These are phyloP conservation scores for Alligator mississippiensis DNA, from an alignment of 2,113 vertebrate species.

Conservation along the genomic window DNA sequence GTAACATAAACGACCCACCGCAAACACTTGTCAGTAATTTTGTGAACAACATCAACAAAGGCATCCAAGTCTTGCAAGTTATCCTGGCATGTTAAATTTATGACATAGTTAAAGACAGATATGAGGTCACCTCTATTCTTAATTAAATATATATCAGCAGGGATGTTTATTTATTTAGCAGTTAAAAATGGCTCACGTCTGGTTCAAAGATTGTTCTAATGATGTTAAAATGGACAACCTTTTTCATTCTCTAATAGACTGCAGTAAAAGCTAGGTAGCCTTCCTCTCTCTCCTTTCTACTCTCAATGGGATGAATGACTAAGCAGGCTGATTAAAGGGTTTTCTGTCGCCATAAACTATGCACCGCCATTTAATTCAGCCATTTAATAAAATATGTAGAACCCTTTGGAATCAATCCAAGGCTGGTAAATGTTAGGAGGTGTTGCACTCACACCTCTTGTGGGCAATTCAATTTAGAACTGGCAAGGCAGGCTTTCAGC, in stretches of 20 bases:
- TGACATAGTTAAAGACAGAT: background rate
- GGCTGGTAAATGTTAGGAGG: background rate
- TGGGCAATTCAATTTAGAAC: background rate
- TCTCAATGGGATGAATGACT: too few species aligned
- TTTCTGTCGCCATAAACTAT: background rate
- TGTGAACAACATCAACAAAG: background rate
- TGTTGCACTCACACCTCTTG: background rate
- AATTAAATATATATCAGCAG: background rate
- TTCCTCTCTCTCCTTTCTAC: background rate
- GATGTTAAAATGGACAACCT: background rate
- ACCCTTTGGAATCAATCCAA: background rate
- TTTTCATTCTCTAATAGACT: background rate
- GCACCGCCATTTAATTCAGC: background rate
- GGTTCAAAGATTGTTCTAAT: background rate
- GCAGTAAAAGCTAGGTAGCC: background rate
- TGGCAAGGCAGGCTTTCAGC: background rate
- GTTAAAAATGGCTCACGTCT: background rate
- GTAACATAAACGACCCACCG: background rate
- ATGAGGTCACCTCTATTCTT: background rate
- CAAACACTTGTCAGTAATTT: background rate
- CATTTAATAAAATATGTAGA: background rate
- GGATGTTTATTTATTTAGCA: background rate
- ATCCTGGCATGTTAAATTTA: background rate
- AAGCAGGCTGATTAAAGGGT: background rate
- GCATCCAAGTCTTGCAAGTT: background rate